Conservation (phyloP, 2,888 invertebrate species). For the Drosophila niveifrons region DNA sequence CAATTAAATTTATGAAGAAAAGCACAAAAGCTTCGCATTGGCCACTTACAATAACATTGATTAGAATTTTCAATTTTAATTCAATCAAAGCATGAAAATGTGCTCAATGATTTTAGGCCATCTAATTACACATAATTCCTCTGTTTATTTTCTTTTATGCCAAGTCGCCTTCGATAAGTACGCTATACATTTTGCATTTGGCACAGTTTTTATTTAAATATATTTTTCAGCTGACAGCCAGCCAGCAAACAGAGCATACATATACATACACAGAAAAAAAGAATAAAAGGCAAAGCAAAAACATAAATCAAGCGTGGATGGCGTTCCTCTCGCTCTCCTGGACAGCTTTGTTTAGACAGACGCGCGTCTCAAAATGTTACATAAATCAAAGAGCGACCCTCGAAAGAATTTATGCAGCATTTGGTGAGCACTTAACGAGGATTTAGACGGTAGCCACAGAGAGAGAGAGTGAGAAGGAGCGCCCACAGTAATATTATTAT, state of each 20-base stretch:
- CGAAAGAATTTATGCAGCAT: conserved; percentile 43
- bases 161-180: conserved; percentile 11
- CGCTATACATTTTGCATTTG: conserved; percentile 23
- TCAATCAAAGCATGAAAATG: conserved; percentile 41
- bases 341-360: conserved; percentile 51
- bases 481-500: conserved; percentile 37
- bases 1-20: not conserved
- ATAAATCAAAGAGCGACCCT: conserved; percentile 54
- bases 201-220: conserved; percentile 50
- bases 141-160: conserved; percentile 22
- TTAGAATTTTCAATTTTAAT: conserved; percentile 35
- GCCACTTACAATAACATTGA: conserved; percentile 6
- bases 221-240: conserved; percentile 31
- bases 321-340: not conserved
- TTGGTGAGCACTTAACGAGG: conserved; percentile 68
- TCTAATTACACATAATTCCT: conserved; percentile 58
- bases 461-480: not conserved
- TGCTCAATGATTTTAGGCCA: conserved; percentile 61
- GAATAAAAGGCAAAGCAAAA: conserved; percentile 13
- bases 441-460: conserved; percentile 35
- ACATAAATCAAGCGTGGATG: conserved; percentile 54
- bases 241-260: conserved; percentile 6
- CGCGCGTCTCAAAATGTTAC: conserved; percentile 47
- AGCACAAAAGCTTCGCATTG: not conserved
- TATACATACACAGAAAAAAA: not conserved